Evolutionary conservation across 1,140 invertebrate species (phyloP).

Genomic region (Drosophila busckii): DNA sequence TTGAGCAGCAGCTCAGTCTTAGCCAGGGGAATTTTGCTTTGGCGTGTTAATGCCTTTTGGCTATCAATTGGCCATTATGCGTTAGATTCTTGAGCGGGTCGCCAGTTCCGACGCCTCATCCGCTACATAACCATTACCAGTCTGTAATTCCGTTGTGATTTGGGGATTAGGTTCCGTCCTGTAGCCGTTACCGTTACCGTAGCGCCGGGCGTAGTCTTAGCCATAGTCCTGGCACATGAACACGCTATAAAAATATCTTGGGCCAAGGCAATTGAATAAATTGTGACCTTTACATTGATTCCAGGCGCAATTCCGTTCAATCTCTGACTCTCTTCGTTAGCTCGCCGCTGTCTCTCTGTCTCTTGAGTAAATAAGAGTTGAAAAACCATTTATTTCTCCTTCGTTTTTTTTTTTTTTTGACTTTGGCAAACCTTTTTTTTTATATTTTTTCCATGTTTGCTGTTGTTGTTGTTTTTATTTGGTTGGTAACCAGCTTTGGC

Average conservation of each 20-base stretch:
- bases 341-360: conserved; percentile 9
- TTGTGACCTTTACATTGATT: conserved; percentile 77
- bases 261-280: conserved; percentile 73
- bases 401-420: conserved; percentile 67
- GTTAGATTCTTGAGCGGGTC: conserved; percentile 41
- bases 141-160: conserved; percentile 75
- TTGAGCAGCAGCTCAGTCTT: conserved; percentile 54
- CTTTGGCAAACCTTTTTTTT: not conserved
- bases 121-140: conserved; percentile 72
- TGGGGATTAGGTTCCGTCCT: conserved; percentile 66
- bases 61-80: conserved; percentile 76
- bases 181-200: conserved; percentile 1
- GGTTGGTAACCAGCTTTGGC: not conserved
- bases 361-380: conserved; percentile 67
- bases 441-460: conserved; percentile 7
- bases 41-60: conserved; percentile 76
- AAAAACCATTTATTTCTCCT: conserved; percentile 71
- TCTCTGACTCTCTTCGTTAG: conserved; percentile 21
- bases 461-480: conserved; percentile 3
- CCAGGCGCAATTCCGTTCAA: conserved; percentile 17
- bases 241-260: conserved; percentile 73
- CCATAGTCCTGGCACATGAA: conserved; percentile 51
- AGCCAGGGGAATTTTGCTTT: conserved; percentile 65
- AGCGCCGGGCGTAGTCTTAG: not conserved
- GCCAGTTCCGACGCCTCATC: conserved; percentile 35